Conservation (phyloP, 64 coral and sea anemone species). For the Acropora tenuis region DNA sequence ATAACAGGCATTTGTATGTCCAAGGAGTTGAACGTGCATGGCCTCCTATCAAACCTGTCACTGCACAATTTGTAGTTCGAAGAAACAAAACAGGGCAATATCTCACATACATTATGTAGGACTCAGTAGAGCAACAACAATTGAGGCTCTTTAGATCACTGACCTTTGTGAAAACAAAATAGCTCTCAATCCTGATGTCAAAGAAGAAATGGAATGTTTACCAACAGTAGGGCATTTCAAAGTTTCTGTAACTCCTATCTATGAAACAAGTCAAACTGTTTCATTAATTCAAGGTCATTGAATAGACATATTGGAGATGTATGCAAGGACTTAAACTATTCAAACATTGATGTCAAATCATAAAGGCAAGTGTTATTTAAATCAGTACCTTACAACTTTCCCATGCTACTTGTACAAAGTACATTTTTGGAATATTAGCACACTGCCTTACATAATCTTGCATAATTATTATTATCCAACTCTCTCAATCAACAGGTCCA, state of each 20-base stretch:
- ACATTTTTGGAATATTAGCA: background rate
- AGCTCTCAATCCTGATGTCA: conserved; percentile 38
- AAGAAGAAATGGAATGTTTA: conserved; percentile 49
- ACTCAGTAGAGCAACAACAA: background rate
- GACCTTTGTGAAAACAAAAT: conserved; percentile 55
- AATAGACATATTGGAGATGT: conserved; percentile 18
- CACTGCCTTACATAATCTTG: background rate
- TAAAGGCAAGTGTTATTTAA: no score
- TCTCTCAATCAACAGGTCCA: conserved; percentile 42
- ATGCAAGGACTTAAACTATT: conserved; percentile 46
- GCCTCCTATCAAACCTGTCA: background rate
- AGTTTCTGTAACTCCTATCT: background rate
- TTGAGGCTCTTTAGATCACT: conserved; percentile 39
- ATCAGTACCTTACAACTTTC: no score
- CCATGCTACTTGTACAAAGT: no score
- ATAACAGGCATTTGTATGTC: background rate
- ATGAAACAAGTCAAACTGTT: conserved; percentile 17
- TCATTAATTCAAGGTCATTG: conserved; percentile 17
- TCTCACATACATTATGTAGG: no score
- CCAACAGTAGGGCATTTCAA: background rate
- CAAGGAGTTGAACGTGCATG: conserved; percentile 3
- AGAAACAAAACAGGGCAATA: background rate
- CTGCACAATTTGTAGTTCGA: background rate
- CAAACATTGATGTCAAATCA: background rate
- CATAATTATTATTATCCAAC: background rate